These are phyloP conservation scores for Chloroceryle amazona DNA, from an alignment of 2,797 vertebrate species.

Conservation along the genomic window DNA sequence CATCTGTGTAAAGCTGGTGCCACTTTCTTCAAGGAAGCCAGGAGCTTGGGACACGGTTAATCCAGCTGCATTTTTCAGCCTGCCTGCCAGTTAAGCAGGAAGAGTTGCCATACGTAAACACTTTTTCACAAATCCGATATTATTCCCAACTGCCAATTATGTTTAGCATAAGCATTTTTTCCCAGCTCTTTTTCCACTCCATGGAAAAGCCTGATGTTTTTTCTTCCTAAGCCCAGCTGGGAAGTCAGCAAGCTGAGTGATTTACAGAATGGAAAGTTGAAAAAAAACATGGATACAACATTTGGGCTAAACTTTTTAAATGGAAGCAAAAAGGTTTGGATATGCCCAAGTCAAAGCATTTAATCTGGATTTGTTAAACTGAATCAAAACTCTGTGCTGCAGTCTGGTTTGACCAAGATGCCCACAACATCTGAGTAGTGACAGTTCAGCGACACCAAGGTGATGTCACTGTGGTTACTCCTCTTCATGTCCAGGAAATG, in stretches of 20 bases:
- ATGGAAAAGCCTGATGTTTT: conserved; percentile 4
- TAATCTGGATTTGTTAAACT: neutral
- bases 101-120: neutral
- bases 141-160: conserved; percentile 14
- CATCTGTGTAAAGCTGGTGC: rapidly evolving
- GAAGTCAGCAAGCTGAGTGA: neutral
- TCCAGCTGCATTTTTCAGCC: neutral
- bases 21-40: neutral
- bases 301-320: neutral
- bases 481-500: neutral
- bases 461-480: neutral
- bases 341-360: neutral
- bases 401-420: neutral
- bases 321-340: neutral
- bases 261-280: conserved; percentile 1
- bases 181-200: neutral
- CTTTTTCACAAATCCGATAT: conserved; percentile 20
- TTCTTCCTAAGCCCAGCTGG: neutral
- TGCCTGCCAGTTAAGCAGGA: neutral
- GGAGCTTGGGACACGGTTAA: neutral
- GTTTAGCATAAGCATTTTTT: neutral
- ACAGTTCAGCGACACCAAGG: neutral
- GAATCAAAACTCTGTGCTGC: neutral
- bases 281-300: neutral
- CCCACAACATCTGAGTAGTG: neutral